Evolutionary conservation across 1,140 invertebrate species (phyloP).

Genomic region (Drosophila sp.): DNA sequence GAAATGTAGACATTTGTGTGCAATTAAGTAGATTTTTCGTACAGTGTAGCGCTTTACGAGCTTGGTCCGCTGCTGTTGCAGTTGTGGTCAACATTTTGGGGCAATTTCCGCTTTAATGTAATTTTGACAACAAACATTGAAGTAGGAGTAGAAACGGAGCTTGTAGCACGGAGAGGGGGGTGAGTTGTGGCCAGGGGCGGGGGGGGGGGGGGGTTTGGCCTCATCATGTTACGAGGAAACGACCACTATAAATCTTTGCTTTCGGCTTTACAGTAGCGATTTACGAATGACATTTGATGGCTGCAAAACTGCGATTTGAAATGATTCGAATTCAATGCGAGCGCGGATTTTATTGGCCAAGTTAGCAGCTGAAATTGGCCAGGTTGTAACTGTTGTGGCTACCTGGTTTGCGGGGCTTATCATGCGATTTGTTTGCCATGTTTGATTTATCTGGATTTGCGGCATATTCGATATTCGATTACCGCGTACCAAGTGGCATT

Average conservation of each 20-base stretch:
- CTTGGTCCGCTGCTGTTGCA: constrained; percentile 30
- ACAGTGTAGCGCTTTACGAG: background rate
- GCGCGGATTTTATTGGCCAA: constrained; percentile 9
- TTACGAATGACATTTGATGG: constrained; percentile 57
- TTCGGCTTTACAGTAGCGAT: constrained; percentile 71
- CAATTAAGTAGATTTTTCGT: constrained; percentile 6
- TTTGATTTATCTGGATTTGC: constrained; percentile 76
- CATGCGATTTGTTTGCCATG: constrained; percentile 77
- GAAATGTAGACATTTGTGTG: too few species aligned
- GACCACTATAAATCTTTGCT: constrained; percentile 67
- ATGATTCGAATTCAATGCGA: background rate
- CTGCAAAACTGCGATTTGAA: constrained; percentile 55
- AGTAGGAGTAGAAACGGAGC: background rate
- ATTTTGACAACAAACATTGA: constrained; percentile 72
- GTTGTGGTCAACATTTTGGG: constrained; percentile 65
- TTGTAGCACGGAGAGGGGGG: background rate
- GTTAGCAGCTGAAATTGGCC: background rate
- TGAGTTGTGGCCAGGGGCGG: background rate
- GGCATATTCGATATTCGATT: constrained; percentile 60
- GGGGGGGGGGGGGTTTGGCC: background rate
- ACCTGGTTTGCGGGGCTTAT: constrained; percentile 49
- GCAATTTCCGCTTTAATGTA: constrained; percentile 80
- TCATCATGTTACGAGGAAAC: constrained; percentile 60
- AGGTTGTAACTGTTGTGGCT: constrained; percentile 8
- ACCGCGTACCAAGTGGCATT: constrained; percentile 32